Evolutionary conservation across 2,888 invertebrate species (phyloP).

Genomic region (Spicauda simplicius): DNA sequence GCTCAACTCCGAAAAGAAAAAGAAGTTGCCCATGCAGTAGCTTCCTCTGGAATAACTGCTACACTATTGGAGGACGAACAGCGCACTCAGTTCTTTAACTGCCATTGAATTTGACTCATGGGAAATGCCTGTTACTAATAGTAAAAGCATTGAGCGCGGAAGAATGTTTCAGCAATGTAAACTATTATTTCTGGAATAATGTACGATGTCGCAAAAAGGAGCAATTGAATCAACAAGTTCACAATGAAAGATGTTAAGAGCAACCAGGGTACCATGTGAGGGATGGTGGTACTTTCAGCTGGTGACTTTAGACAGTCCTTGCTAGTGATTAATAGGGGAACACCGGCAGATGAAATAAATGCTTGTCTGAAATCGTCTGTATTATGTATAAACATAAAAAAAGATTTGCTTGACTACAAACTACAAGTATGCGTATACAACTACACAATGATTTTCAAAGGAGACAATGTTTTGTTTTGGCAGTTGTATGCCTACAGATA

Average conservation of each 20-base stretch:
- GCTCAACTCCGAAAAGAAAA: conserved; percentile 35
- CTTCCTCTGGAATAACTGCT: conserved; percentile 39
- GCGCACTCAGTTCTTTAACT: conserved; percentile 39
- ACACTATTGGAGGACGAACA: conserved; percentile 23
- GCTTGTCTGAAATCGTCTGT: conserved; percentile 44
- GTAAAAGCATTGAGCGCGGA: conserved; percentile 42
- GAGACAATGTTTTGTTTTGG: neutral
- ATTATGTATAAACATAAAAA: neutral
- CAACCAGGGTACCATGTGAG: conserved; percentile 40
- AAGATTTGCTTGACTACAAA: neutral
- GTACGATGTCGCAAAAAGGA: conserved; percentile 36
- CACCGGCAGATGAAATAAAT: conserved; percentile 44
- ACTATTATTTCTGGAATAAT: conserved; percentile 41
- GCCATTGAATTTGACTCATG: conserved; percentile 40
- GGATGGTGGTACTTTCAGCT: conserved; percentile 39
- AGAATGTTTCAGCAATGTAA: conserved; percentile 39
- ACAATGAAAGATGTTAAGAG: conserved; percentile 36
- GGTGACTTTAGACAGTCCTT: conserved; percentile 45
- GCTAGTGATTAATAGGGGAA: conserved; percentile 39
- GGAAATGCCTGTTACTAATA: conserved; percentile 42
- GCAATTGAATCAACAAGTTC: conserved; percentile 38
- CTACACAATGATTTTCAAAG: neutral
- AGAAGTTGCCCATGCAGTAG: conserved; percentile 35
- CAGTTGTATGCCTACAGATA: no score
- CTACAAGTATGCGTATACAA: neutral